Evolutionary conservation across 2,888 invertebrate species (phyloP).

Genomic region (Congeria kusceri): DNA sequence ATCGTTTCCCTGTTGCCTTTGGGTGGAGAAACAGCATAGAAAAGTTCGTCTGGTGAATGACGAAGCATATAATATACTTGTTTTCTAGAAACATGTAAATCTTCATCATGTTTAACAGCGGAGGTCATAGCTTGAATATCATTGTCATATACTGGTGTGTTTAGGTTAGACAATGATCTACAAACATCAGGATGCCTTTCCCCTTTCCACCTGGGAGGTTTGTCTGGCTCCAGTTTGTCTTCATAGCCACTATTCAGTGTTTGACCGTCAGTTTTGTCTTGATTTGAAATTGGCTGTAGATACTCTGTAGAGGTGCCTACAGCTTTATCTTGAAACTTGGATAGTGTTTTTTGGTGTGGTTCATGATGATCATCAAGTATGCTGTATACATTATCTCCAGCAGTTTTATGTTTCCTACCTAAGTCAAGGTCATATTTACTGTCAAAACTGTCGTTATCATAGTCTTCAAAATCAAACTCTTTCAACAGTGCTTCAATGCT

Average conservation of each 20-base stretch:
- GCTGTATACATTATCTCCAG: conserved; percentile 28
- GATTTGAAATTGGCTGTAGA: not conserved
- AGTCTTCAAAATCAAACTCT: conserved; percentile 3
- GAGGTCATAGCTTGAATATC: not conserved
- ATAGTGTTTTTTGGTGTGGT: too few relatives aligned
- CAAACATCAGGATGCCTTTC: conserved; percentile 6
- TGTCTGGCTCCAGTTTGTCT: not conserved
- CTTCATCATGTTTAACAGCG: not conserved
- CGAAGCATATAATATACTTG: not conserved
- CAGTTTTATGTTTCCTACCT: conserved; percentile 8
- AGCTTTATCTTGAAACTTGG: not conserved
- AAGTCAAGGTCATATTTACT: not conserved
- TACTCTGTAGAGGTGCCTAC: not conserved
- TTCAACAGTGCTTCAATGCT: not conserved
- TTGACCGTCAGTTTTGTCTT: not conserved
- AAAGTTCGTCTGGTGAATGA: conserved; percentile 30
- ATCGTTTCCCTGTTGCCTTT: not conserved
- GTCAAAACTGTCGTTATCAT: not conserved
- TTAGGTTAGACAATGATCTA: conserved; percentile 27
- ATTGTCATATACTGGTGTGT: conserved; percentile 37
- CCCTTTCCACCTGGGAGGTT: not conserved
- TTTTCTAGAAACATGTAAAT: not conserved
- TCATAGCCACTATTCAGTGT: not conserved
- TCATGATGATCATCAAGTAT: conserved; percentile 18
- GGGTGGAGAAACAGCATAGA: conserved; percentile 39